phyloP scores from a whole-genome alignment of 2,797 vertebrate genomes.

The Anguilla pacifica region DNA sequence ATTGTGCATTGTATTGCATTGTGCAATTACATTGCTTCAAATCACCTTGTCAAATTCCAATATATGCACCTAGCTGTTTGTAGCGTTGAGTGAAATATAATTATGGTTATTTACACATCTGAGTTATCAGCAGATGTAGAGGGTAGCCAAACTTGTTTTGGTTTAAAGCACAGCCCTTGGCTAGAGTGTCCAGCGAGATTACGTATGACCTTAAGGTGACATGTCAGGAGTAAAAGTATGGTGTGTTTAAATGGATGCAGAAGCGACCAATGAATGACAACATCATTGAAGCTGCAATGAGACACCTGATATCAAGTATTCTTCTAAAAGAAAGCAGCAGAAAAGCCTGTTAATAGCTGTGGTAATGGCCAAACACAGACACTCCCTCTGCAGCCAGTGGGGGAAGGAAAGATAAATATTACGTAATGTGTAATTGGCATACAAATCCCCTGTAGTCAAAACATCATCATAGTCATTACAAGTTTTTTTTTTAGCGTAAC shows the following conservation, averaged over 20 bases:
- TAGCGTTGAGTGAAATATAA: not conserved
- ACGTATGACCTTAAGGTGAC: not conserved
- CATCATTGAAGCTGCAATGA: not conserved
- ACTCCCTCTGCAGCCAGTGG: conserved; percentile 38
- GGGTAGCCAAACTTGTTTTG: not conserved
- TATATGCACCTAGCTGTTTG: not conserved
- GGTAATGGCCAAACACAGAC: conserved; percentile 30
- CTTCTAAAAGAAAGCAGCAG: conserved; percentile 2
- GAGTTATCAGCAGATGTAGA: not conserved
- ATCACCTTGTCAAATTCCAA: not conserved
- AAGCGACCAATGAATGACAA: not conserved
- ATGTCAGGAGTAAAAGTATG: too few relatives aligned
- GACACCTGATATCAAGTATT: conserved; percentile 4
- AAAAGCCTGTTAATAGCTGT: conserved; percentile 23
- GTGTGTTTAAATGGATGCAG: not conserved
- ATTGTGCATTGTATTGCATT: not conserved
- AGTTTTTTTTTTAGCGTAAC: conserved; percentile 21
- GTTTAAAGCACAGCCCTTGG: not conserved
- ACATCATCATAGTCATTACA: conserved; percentile 32
- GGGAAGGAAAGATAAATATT: conserved; percentile 38
- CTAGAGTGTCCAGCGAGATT: not conserved
- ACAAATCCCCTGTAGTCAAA: conserved; percentile 26
- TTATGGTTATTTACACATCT: not conserved
- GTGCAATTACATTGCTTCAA: not conserved
- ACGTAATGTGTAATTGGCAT: conserved; percentile 35